phyloP scores from a whole-genome alignment of 2,888 invertebrate genomes.

The Trichogramma evanescens region DNA sequence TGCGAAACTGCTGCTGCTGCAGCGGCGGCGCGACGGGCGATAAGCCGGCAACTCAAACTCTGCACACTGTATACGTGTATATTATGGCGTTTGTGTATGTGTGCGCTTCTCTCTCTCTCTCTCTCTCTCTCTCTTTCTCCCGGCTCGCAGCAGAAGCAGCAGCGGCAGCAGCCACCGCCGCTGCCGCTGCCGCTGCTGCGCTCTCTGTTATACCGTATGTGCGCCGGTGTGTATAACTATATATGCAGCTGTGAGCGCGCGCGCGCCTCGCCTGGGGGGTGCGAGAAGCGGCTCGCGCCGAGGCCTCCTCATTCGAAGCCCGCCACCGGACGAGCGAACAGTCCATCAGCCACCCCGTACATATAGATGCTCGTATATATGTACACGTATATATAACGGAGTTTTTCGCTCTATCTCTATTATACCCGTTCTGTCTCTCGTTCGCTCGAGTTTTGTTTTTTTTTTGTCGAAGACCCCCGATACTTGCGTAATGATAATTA shows the following conservation, averaged over 20 bases:
- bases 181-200: conserved; percentile 14
- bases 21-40: conserved; percentile 2
- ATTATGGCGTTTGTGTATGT: background rate
- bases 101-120: background rate
- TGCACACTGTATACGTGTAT: background rate
- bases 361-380: background rate
- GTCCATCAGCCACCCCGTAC: conserved; percentile 24
- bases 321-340: conserved; percentile 47
- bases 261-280: conserved; percentile 29
- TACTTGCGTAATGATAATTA: too few species aligned
- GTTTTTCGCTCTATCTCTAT: too few species aligned
- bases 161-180: background rate
- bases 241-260: conserved; percentile 10
- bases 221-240: conserved; percentile 10
- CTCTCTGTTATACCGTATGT: conserved; percentile 21
- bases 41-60: background rate
- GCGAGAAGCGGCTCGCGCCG: conserved; percentile 35
- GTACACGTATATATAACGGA: background rate
- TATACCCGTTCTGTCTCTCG: too few species aligned
- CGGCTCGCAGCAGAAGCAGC: background rate
- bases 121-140: conserved; percentile 15
- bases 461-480: too few species aligned
- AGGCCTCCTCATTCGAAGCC: conserved; percentile 42
- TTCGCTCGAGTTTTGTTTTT: too few species aligned
- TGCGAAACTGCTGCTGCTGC: background rate